Evolutionary conservation across 2,797 vertebrate genomes (phyloP).

Genomic region (Cynodonichthys magdalenae): DNA sequence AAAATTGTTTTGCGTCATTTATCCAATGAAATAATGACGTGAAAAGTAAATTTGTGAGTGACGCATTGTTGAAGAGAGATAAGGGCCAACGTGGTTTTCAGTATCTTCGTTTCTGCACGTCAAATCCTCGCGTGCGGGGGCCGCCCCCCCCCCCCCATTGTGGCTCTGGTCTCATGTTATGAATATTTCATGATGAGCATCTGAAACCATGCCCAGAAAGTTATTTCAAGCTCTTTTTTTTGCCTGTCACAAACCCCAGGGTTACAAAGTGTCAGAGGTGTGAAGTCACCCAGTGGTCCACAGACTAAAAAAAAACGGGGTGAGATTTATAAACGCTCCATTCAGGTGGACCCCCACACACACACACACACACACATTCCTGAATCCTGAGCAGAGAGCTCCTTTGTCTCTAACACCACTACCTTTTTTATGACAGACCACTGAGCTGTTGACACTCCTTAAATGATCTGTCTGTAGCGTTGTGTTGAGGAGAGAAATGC

Average conservation of each 20-base stretch:
- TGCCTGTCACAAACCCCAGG: conserved; percentile 69
- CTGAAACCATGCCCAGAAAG: conserved; percentile 77
- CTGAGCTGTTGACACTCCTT: conserved; percentile 55
- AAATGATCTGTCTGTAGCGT: conserved; percentile 46
- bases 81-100: conserved; percentile 66
- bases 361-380: neutral
- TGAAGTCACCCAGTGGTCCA: conserved; percentile 71
- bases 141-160: conserved; percentile 62
- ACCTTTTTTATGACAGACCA: conserved; percentile 34
- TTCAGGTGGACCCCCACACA: conserved; percentile 65
- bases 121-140: conserved; percentile 69
- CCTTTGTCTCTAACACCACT: conserved; percentile 51
- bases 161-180: conserved; percentile 74
- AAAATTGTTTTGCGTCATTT: conserved; percentile 42
- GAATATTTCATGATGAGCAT: conserved; percentile 80
- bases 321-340: conserved; percentile 63
- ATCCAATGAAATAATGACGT: conserved; percentile 48
- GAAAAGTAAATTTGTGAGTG: conserved; percentile 69
- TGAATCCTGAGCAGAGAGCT: conserved; percentile 40
- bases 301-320: conserved; percentile 38
- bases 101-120: conserved; percentile 74
- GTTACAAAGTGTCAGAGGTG: conserved; percentile 76
- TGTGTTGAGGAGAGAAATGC: conserved; percentile 51
- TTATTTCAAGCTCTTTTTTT: conserved; percentile 69
- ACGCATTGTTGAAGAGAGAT: conserved; percentile 65